Conservation (phyloP, 1,140 invertebrate species). For the Aphis gossypii region DNA sequence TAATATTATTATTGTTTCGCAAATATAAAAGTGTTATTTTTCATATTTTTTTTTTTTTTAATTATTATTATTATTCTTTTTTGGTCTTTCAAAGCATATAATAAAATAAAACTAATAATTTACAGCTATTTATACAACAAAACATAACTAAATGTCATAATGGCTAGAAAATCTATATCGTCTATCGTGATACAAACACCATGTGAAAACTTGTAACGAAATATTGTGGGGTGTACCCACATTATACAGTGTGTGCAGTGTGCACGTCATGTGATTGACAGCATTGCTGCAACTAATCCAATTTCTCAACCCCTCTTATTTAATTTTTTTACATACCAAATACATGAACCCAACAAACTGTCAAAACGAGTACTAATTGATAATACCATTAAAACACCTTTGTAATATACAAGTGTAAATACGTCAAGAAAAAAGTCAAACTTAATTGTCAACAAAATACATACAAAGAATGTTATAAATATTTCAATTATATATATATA, state of each 20-base stretch:
- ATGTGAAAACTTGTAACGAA: not conserved
- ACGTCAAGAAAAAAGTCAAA: not conserved
- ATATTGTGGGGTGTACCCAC: not conserved
- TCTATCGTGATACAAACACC: not conserved
- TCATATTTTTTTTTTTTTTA: not conserved
- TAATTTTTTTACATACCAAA: not conserved
- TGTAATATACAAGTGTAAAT: not conserved
- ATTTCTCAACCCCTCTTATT: conserved; percentile 29
- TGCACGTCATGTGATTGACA: conserved; percentile 37
- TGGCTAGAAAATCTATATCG: not conserved
- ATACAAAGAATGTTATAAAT: too few species aligned
- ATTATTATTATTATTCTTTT: not conserved
- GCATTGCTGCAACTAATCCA: conserved; percentile 39
- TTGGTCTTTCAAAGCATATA: not conserved
- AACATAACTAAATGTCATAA: not conserved
- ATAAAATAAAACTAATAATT: not conserved
- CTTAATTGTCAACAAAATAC: not conserved
- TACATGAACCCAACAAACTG: not conserved
- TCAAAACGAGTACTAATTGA: conserved; percentile 11
- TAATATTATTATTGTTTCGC: not conserved
- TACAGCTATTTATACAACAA: not conserved
- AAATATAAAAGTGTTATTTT: not conserved
- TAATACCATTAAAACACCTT: not conserved
- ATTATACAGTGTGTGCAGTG: not conserved
- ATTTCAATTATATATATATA: not conserved